Conservation (phyloP, 2,113 vertebrate genomes). For the Archocentrus centrarchus region DNA sequence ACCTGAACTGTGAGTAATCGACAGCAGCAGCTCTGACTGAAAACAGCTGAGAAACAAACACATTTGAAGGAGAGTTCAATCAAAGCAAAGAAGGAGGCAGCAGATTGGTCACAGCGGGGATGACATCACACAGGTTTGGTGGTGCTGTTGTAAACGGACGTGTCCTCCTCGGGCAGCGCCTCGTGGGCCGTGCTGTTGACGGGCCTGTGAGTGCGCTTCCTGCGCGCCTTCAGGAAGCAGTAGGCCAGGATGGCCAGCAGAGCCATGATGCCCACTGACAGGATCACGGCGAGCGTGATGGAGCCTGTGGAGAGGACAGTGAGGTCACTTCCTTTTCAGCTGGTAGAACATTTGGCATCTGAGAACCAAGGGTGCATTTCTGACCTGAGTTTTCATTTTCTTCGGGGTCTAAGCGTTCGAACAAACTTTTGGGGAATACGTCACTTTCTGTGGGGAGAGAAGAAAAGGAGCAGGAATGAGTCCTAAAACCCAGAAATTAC, state of each 20-base stretch:
- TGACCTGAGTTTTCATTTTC: constrained; percentile 60
- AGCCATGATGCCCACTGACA: constrained; percentile 83
- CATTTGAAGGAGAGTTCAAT: not conserved
- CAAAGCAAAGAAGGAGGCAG: not conserved
- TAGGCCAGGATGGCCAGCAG: constrained; percentile 85
- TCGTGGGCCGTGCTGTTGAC: constrained; percentile 76
- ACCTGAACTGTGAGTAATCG: not conserved
- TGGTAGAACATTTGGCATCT: not conserved
- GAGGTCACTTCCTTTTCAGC: constrained; percentile 36
- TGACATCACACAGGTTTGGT: constrained; percentile 86
- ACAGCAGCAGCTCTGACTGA: not conserved
- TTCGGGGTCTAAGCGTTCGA: constrained; percentile 37
- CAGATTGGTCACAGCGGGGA: not conserved
- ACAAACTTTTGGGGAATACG: constrained; percentile 65
- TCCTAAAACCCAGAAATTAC: not conserved
- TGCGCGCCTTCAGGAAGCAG: constrained; percentile 84
- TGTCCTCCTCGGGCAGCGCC: constrained; percentile 79
- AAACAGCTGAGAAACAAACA: constrained; percentile 6
- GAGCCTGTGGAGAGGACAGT: constrained; percentile 59
- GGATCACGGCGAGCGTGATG: constrained; percentile 82
- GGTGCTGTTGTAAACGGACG: constrained; percentile 86
- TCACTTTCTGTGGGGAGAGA: constrained; percentile 56
- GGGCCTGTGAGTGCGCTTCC: constrained; percentile 55
- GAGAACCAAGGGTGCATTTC: not conserved
- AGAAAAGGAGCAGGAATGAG: not conserved